Evolutionary conservation across 2,888 invertebrate genomes (phyloP).

Genomic region (Spodoptera littoralis): DNA sequence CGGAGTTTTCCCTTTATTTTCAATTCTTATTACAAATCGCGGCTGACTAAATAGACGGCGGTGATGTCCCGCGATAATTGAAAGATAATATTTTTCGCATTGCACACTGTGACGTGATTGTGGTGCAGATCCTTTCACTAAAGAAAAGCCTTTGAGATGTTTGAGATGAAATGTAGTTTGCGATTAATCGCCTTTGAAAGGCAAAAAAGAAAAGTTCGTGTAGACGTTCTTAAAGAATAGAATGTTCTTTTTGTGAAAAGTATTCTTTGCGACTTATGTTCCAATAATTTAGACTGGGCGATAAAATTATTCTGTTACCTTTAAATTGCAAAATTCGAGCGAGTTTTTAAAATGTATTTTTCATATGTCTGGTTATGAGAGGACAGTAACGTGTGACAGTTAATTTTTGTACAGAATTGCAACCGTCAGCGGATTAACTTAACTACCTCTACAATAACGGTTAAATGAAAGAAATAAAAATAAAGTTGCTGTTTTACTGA

Average conservation of each 20-base stretch:
- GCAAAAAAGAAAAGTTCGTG: constrained; percentile 31
- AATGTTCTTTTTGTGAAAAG: constrained; percentile 3
- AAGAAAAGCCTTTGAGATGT: constrained; percentile 60
- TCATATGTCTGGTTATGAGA: constrained; percentile 29
- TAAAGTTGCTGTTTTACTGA: too few species aligned
- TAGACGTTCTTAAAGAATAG: constrained; percentile 3
- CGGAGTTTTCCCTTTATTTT: constrained; percentile 68
- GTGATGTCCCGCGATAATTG: constrained; percentile 73
- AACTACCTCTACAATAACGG: constrained; percentile 28
- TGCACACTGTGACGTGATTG: constrained; percentile 65
- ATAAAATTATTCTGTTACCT: too few species aligned
- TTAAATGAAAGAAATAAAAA: constrained; percentile 3
- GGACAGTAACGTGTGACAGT: constrained; percentile 33
- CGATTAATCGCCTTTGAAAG: constrained; percentile 46
- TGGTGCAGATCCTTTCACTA: constrained; percentile 61
- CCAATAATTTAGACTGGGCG: too few species aligned
- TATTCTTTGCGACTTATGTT: too few species aligned
- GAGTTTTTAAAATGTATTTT: constrained; percentile 29
- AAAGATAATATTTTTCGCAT: constrained; percentile 80
- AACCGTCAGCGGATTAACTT: constrained; percentile 18
- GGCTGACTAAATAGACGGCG: constrained; percentile 76
- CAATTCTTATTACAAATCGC: constrained; percentile 70
- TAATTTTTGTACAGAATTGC: constrained; percentile 40
- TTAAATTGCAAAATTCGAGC: constrained; percentile 5
- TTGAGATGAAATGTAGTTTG: constrained; percentile 53